phyloP scores from a whole-genome alignment of 2,113 vertebrate genomes.

The Pampusana beccarii region DNA sequence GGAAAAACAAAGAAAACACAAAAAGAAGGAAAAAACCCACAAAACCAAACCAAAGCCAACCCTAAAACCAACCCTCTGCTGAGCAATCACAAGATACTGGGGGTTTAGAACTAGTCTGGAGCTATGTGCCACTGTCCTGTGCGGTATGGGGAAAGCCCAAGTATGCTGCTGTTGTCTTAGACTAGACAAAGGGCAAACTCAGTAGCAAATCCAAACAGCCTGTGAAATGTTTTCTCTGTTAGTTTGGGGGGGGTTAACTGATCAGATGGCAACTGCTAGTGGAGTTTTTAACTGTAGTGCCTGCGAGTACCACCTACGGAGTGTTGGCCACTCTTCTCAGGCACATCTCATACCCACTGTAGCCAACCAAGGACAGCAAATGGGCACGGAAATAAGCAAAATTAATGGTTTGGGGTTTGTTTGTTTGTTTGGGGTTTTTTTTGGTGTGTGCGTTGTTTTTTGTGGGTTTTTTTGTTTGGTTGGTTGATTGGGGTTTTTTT shows the following conservation, averaged over 20 bases:
- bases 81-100: not conserved
- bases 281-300: not conserved
- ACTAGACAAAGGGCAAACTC: not conserved
- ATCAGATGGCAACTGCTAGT: not conserved
- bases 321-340: not conserved
- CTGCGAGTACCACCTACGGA: not conserved
- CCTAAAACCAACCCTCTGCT: not conserved
- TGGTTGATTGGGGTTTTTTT: too few relatives aligned
- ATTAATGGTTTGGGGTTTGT: not conserved
- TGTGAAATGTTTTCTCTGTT: not conserved
- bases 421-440: too few relatives aligned
- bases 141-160: not conserved
- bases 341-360: rapidly evolving
- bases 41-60: not conserved
- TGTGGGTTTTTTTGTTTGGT: too few relatives aligned
- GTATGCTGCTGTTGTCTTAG: not conserved
- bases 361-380: not conserved
- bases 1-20: not conserved
- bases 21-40: not conserved
- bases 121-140: not conserved
- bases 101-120: not conserved
- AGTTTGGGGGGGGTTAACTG: not conserved
- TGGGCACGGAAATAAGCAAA: not conserved
- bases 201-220: not conserved
- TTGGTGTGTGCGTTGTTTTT: too few relatives aligned